Percentiles rank a stretch among this genome's conserved stretches.
Evolutionary conservation across 2,113 vertebrate genomes (phyloP).

Genomic region (Pterocles gutturalis): DNA sequence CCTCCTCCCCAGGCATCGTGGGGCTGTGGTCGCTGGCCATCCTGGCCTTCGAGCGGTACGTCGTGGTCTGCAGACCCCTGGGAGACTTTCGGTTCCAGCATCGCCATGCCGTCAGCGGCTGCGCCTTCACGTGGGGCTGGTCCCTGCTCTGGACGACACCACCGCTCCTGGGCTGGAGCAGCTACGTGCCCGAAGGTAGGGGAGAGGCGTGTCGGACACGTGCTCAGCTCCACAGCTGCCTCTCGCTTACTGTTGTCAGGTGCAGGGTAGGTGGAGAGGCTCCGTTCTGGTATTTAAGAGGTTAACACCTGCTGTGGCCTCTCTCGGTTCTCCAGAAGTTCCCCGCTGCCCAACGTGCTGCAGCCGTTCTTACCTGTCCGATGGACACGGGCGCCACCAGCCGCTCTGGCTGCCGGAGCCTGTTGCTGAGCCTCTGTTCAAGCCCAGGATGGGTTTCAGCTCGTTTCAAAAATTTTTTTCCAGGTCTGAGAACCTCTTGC

Average conservation of each 20-base stretch:
- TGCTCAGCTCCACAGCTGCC: background rate
- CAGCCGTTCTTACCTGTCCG: accelerated
- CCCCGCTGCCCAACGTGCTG: background rate
- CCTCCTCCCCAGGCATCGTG: conserved; percentile 62
- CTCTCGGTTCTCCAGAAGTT: background rate
- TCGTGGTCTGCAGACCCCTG: conserved; percentile 74
- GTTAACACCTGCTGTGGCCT: background rate
- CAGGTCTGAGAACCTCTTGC: conserved; percentile 73
- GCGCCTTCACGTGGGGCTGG: conserved; percentile 72
- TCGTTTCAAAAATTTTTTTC: background rate
- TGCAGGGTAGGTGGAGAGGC: background rate
- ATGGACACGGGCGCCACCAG: background rate
- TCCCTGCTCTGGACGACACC: conserved; percentile 68
- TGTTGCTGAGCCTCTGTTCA: no score
- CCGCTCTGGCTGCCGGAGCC: background rate
- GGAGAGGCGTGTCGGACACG: accelerated
- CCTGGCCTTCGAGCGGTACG: conserved; percentile 69
- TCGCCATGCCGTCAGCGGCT: conserved; percentile 50
- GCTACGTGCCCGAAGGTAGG: conserved; percentile 76
- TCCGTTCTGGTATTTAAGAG: background rate
- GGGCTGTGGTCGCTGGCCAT: conserved; percentile 77
- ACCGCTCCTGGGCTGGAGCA: conserved; percentile 73
- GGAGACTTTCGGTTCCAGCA: conserved; percentile 68
- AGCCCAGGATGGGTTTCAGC: accelerated
- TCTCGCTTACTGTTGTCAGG: accelerated